Base-by-base conservation (phyloP, 1,140 invertebrate genomes). In the Drosophila pseudoananassae region DNA sequence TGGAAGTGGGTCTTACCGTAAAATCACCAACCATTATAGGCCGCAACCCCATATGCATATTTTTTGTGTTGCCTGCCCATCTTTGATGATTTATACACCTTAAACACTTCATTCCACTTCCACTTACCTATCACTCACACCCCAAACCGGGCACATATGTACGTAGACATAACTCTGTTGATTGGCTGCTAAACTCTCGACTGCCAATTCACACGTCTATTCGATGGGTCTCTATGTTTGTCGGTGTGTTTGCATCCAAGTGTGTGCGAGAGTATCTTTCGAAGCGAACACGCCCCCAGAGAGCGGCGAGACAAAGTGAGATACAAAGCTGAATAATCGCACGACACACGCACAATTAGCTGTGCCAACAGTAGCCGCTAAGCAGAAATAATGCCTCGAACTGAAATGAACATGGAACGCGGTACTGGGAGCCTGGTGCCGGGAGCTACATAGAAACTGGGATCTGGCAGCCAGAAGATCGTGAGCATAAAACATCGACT, bases 341-440 rank as follows among this genome's bases (percentile, higher is more conserved):
- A 65, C 82, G 38, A 78, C 64, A 78, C 78, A 78, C 78, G 70
- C 82, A 87, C 70, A 78, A 80, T 84, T 84, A 79, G 64, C 72
- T 15, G 54, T 23, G 60, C 52, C 56, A 58, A 58, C 80, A 54
- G 59, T 55, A 78, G 49, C 58, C 47, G 46, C 43, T 17, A 15
- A 53, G 58, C 55, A 63, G 45, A 71, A 36, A 71, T 65, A 76
- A 61, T 61, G 58, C 58, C 59, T 43, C 31, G 45, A 79, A 79
- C 36, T 55, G 54, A 79, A 79, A 78, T 73, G 72, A 52, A 74
- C 58, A 59, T 23, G 50, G 40, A 69, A 47, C 23, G 63, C 12
- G 33, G 33, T n/a, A 36, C 33, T 36, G 33, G 33, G 4, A 12
- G 33, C 33, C 10, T 36, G 10, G 33, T 36, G 40, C 40, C 14